Evolutionary conservation across 1,140 invertebrate species (phyloP).

Genomic region (Daktulosphaira vitifoliae): DNA sequence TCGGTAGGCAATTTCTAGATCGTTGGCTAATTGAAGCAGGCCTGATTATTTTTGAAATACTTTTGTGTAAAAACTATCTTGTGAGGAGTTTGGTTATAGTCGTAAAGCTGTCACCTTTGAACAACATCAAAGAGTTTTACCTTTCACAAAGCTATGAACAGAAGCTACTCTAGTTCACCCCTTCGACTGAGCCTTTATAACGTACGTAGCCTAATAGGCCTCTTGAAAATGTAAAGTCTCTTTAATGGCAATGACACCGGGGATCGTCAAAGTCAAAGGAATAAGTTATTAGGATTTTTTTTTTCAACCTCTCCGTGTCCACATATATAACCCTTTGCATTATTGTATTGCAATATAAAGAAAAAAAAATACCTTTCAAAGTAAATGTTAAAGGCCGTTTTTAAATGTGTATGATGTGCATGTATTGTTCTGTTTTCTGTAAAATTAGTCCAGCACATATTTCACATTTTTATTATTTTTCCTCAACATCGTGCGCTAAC

Average conservation of each 20-base stretch:
- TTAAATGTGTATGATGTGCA: not conserved
- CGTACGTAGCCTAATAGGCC: not conserved
- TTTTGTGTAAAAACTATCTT: too few relatives aligned
- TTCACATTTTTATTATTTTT: too few relatives aligned
- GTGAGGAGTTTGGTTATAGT: not conserved
- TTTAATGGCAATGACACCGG: constrained; percentile 22
- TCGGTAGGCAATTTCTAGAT: constrained; percentile 24
- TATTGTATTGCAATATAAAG: not conserved
- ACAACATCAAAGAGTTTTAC: constrained; percentile 11
- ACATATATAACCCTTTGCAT: constrained; percentile 9
- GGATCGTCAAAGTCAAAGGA: constrained; percentile 25
- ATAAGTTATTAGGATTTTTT: constrained; percentile 31
- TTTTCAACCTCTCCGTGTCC: constrained; percentile 1
- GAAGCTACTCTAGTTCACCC: not conserved
- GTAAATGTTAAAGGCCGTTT: not conserved
- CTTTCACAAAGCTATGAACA: constrained; percentile 11
- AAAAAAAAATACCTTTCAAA: not conserved
- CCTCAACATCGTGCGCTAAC: too few relatives aligned
- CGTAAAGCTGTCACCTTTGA: constrained; percentile 21
- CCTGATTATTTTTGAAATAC: constrained; percentile 31
- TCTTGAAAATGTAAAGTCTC: constrained; percentile 29
- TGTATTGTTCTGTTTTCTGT: not conserved
- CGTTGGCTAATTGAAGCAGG: constrained; percentile 27
- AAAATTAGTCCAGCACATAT: too few relatives aligned
- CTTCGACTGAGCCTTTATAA: not conserved